phyloP scores from a whole-genome alignment of 2,113 vertebrate genomes.

The Caranx ignobilis region DNA sequence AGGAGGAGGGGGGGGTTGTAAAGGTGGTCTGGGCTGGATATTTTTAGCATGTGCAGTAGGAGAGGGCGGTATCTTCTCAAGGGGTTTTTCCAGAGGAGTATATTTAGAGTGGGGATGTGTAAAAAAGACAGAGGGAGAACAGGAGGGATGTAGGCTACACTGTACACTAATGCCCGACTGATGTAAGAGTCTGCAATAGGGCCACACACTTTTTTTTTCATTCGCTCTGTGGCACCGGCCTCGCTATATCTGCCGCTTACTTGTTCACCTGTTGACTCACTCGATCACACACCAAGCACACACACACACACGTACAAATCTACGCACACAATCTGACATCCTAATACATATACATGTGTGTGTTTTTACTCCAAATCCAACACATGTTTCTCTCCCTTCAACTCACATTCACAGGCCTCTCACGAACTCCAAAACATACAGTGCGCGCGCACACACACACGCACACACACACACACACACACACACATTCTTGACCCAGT shows the following conservation, averaged over 20 bases:
- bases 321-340: background rate
- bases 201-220: slow-evolving; percentile 71
- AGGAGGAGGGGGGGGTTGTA: slow-evolving; percentile 11
- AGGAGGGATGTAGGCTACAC: slow-evolving; percentile 72
- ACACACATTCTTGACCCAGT: slow-evolving; percentile 49
- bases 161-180: slow-evolving; percentile 79
- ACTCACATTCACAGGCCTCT: slow-evolving; percentile 11
- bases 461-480: background rate
- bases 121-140: slow-evolving; percentile 78
- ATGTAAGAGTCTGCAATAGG: slow-evolving; percentile 85
- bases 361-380: background rate
- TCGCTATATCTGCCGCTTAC: slow-evolving; percentile 30
- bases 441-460: background rate
- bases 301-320: too few relatives aligned
- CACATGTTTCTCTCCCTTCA: slow-evolving; percentile 9
- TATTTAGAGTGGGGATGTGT: slow-evolving; percentile 81
- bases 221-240: slow-evolving; percentile 30
- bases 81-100: slow-evolving; percentile 84
- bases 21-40: slow-evolving; percentile 77
- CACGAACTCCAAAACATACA: slow-evolving; percentile 36
- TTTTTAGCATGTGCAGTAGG: slow-evolving; percentile 81
- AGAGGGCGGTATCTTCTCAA: slow-evolving; percentile 80
- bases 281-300: background rate
- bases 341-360: background rate
- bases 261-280: slow-evolving; percentile 40